Conservation (phyloP, 2,888 invertebrate genomes). For the Cryptocheilus praepositus region DNA sequence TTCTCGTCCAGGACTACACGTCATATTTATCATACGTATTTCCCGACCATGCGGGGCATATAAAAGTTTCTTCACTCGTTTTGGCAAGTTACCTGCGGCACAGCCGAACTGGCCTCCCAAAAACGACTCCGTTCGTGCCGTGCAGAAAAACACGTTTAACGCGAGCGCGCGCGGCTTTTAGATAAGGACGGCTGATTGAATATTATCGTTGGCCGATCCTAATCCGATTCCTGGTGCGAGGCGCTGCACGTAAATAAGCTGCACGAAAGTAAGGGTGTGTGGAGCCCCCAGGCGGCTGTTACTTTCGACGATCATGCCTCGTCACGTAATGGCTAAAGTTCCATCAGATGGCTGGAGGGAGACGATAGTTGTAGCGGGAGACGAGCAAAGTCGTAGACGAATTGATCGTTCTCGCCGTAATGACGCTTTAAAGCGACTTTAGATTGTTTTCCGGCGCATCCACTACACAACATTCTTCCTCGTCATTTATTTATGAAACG, state of each 20-base stretch:
- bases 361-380: neutral
- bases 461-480: neutral
- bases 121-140: too few relatives aligned
- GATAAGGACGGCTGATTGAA: constrained; percentile 33
- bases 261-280: neutral
- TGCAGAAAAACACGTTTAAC: neutral
- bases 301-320: constrained; percentile 11
- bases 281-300: constrained; percentile 6
- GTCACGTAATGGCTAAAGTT: constrained; percentile 13
- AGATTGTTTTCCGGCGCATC: constrained; percentile 13
- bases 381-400: constrained; percentile 2
- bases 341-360: neutral
- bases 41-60: too few relatives aligned
- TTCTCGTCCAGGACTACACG: too few relatives aligned
- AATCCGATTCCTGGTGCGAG: constrained; percentile 7
- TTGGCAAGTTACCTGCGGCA: too few relatives aligned
- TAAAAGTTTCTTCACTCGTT: too few relatives aligned
- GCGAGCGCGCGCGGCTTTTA: constrained; percentile 3
- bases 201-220: constrained; percentile 26
- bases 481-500: constrained; percentile 1
- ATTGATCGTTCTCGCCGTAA: constrained; percentile 10
- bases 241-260: constrained; percentile 3
- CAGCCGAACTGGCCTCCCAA: too few relatives aligned
- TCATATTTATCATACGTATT: too few relatives aligned
- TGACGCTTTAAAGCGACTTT: constrained; percentile 11